These are phyloP conservation scores for Copidosoma floridanum DNA, from an alignment of 1,140 invertebrate genomes.

Conservation along the genomic window DNA sequence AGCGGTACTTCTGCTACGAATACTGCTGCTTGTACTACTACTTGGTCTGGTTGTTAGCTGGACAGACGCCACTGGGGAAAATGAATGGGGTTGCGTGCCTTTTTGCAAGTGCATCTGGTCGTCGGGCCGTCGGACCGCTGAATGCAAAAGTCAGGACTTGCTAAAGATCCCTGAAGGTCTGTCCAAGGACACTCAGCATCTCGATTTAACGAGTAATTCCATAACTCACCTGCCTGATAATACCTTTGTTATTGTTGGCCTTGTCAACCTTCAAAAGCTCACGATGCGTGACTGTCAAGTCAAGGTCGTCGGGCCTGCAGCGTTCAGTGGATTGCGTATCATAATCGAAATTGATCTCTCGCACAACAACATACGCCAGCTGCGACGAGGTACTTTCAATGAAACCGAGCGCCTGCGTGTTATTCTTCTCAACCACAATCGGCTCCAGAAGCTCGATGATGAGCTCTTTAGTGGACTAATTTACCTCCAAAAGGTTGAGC, in stretches of 20 bases:
- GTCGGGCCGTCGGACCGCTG: conserved; percentile 77
- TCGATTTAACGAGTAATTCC: conserved; percentile 74
- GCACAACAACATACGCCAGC: conserved; percentile 67
- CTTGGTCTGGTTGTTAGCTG: too few relatives aligned
- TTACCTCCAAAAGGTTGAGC: conserved; percentile 72
- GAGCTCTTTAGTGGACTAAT: conserved; percentile 73
- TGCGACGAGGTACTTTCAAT: conserved; percentile 71
- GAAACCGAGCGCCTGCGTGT: conserved; percentile 68
- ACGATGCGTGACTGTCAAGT: conserved; percentile 72
- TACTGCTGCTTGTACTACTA: too few relatives aligned
- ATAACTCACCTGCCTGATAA: conserved; percentile 65
- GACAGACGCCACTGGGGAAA: conserved; percentile 44
- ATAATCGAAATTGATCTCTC: conserved; percentile 84
- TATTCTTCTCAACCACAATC: conserved; percentile 72
- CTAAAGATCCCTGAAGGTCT: conserved; percentile 68
- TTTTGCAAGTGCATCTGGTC: conserved; percentile 77
- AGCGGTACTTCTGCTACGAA: too few relatives aligned
- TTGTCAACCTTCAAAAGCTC: conserved; percentile 80
- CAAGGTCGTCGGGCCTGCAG: conserved; percentile 66
- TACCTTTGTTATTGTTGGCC: conserved; percentile 67
- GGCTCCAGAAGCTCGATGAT: conserved; percentile 68
- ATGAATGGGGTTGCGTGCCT: conserved; percentile 61
- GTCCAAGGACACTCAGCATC: conserved; percentile 62
- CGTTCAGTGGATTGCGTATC: conserved; percentile 73
- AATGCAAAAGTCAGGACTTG: conserved; percentile 68